These are phyloP conservation scores for Dolichoris vasculosae DNA, from an alignment of 1,140 invertebrate species.

Conservation along the genomic window DNA sequence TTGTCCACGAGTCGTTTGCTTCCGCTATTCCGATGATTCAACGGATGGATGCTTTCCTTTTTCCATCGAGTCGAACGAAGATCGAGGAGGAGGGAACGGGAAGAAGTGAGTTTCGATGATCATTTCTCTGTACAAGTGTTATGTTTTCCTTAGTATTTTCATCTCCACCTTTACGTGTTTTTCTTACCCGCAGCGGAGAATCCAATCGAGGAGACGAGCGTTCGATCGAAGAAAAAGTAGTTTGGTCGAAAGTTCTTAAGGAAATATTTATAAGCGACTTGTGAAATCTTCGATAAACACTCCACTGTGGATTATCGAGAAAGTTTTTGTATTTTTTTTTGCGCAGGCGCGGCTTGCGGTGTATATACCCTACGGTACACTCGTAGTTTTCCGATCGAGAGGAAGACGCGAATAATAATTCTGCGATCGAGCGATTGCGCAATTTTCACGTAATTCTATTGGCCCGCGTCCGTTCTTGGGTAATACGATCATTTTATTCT, in stretches of 20 bases:
- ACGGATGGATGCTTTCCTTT: not conserved
- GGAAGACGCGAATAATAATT: not conserved
- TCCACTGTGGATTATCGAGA: constrained; percentile 30
- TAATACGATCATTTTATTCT: constrained; percentile 39
- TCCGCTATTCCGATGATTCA: not conserved
- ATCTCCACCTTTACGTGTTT: constrained; percentile 4
- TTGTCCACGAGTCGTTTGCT: not conserved
- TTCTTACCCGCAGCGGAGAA: not conserved
- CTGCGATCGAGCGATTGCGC: not conserved
- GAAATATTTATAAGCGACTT: constrained; percentile 48
- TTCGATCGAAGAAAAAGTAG: not conserved
- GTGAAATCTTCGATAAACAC: constrained; percentile 39
- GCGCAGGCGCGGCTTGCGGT: not conserved
- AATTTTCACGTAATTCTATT: not conserved
- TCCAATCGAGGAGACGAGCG: not conserved
- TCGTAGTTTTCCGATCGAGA: not conserved
- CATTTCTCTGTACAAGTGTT: not conserved
- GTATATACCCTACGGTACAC: no score
- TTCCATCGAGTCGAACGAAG: not conserved
- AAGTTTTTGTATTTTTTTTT: constrained; percentile 31
- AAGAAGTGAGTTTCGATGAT: not conserved
- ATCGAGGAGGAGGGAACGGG: no score
- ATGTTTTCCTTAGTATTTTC: constrained; percentile 31
- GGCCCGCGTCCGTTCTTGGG: not conserved
- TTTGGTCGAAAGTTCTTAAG: constrained; percentile 23